These are phyloP conservation scores for Helogale parvula DNA, from an alignment of 2,113 vertebrate genomes.

Conservation along the genomic window DNA sequence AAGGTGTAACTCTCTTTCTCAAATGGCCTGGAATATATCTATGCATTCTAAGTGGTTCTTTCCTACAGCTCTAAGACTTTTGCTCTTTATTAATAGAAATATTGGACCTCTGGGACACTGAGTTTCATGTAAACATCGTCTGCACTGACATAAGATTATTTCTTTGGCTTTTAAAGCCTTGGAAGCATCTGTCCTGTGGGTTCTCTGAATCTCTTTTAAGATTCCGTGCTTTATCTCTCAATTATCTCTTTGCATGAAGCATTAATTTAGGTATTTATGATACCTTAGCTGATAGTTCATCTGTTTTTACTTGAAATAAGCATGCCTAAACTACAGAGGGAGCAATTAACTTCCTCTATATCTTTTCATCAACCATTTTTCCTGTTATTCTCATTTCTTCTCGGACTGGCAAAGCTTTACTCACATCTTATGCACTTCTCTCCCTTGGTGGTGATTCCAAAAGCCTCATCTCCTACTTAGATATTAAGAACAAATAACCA, in stretches of 20 bases:
- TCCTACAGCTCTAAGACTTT: neutral
- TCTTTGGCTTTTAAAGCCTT: neutral
- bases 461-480: neutral
- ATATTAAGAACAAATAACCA: neutral
- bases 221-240: neutral
- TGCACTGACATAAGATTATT: neutral
- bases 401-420: neutral
- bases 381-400: neutral
- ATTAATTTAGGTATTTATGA: neutral
- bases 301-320: neutral
- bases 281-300: neutral
- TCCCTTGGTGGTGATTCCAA: neutral
- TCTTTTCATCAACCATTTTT: neutral
- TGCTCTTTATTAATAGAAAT: neutral
- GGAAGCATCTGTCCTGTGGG: neutral
- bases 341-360: neutral
- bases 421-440: neutral
- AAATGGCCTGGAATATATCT: neutral
- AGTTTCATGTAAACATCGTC: neutral
- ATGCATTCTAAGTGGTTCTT: neutral
- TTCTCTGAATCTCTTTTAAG: neutral
- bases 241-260: neutral
- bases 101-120: neutral
- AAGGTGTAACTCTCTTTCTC: slow-evolving; percentile 9
- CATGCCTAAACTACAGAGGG: neutral